Evolutionary conservation across 37 sponge, comb jelly and placozoan species (phyloP), one percentile per base, ranked within the genome.

Genomic region (Lycopodina hypogea): DNA sequence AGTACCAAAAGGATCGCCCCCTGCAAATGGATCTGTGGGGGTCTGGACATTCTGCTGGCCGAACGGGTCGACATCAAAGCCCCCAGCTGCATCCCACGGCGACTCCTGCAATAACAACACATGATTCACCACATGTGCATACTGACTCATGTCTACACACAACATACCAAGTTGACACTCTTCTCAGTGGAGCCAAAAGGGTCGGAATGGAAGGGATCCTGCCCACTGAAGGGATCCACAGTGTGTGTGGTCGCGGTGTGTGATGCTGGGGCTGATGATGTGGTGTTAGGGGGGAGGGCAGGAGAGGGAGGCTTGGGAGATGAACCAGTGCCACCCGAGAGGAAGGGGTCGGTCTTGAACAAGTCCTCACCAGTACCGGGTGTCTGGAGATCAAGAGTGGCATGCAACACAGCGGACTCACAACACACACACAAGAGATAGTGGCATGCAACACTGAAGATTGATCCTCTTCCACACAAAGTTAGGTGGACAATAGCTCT

Each of bases 161-260:
- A 35, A 35, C 2, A 17, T 75, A 26, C 58, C 42, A 22, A 18
- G 23, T 21, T 60, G 4, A 14, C 2, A 42, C 17, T 40, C 4
- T 41, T 70, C 3, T 39, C 34, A 56, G 77, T 23, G 1, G 55
- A 57, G 39, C 68, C 42, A 38, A 80, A 80, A 21, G 71, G 71
- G 45, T 80, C 81, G 0, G 71, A 58, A 30, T 55, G 50, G 67
- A 83, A 83, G 4, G 83, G 83, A 32, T 83, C 83, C 28, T 83
- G 83, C 14, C 83, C 83, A 76, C 83, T 83, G 58, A 83, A 83
- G 19, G 83, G 83, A 33, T 83, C 83, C 14, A 74, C 57, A 41
- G 65, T 17, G 2, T 29, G n/a, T n/a, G 78, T 22, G 59, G 61
- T 9, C 23, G 76, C 1, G 56, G 53, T 24, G 2, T 2, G 3